Conservation (phyloP, 2,888 invertebrate genomes). For the Parascotia fuliginaria region DNA sequence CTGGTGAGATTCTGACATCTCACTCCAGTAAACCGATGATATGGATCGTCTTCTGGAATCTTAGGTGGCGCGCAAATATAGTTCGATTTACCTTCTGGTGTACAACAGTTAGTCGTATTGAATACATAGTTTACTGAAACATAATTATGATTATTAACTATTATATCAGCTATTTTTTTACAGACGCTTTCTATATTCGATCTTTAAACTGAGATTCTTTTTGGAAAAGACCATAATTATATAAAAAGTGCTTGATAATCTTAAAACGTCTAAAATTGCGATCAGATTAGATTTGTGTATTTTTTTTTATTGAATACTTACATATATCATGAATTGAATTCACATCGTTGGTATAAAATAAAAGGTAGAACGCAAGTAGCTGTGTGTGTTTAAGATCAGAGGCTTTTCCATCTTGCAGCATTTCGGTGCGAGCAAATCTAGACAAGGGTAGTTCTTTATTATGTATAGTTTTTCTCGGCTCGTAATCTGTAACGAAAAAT, state of each 20-base stretch:
- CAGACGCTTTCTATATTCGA: no score
- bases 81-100: constrained; percentile 39
- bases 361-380: constrained; percentile 13
- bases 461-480: constrained; percentile 10
- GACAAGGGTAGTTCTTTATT: constrained; percentile 5
- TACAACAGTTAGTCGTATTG: constrained; percentile 26
- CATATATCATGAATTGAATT: constrained; percentile 19
- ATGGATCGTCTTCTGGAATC: constrained; percentile 49
- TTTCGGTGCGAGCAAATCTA: constrained; percentile 8
- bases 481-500: constrained; percentile 12
- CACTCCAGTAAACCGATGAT: constrained; percentile 50
- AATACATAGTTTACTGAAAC: not conserved
- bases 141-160: no score
- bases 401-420: constrained; percentile 12
- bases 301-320: no score
- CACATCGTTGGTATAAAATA: constrained; percentile 15
- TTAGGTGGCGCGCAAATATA: constrained; percentile 41
- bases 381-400: constrained; percentile 15
- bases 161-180: no score
- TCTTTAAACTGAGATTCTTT: no score
- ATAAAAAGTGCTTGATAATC: no score
- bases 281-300: no score
- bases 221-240: no score
- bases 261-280: no score
- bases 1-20: constrained; percentile 52